Evolutionary conservation across 2,888 invertebrate species (phyloP).

Genomic region (Hetaerina titia): DNA sequence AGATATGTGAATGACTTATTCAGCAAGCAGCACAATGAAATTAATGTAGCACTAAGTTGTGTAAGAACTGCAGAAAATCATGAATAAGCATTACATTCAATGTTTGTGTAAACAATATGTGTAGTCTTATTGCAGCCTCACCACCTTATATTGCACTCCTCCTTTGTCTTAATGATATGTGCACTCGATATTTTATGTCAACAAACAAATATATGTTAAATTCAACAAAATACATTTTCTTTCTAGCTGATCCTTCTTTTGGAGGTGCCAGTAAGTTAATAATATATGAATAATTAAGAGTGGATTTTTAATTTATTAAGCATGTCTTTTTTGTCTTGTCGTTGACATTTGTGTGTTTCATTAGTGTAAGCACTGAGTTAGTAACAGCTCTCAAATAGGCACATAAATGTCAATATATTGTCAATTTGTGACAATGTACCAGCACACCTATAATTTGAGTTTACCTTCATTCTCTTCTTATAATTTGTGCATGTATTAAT

Average conservation of each 20-base stretch:
- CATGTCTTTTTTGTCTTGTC: not conserved
- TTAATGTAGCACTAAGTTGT: too few species aligned
- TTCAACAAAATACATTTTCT: conserved; percentile 71
- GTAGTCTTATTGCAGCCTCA: too few species aligned
- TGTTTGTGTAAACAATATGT: not conserved
- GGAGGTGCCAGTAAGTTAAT: conserved; percentile 82
- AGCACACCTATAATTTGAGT: not conserved
- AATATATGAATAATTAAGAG: conserved; percentile 5
- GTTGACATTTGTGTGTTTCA: not conserved
- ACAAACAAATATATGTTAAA: conserved; percentile 76
- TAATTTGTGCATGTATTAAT: too few species aligned
- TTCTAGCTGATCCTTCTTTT: conserved; percentile 77
- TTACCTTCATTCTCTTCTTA: too few species aligned
- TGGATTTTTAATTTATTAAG: not conserved
- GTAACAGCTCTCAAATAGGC: not conserved
- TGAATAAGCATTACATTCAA: not conserved
- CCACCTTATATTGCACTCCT: not conserved
- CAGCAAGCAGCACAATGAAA: too few species aligned
- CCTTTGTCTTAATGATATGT: not conserved
- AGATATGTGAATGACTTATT: too few species aligned
- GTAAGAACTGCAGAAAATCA: not conserved
- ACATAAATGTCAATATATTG: not conserved
- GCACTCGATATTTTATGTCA: conserved; percentile 73
- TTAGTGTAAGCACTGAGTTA: not conserved
- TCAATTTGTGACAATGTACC: not conserved